Evolutionary conservation across 2,888 invertebrate genomes (phyloP).

Genomic region (Cantharis rustica): DNA sequence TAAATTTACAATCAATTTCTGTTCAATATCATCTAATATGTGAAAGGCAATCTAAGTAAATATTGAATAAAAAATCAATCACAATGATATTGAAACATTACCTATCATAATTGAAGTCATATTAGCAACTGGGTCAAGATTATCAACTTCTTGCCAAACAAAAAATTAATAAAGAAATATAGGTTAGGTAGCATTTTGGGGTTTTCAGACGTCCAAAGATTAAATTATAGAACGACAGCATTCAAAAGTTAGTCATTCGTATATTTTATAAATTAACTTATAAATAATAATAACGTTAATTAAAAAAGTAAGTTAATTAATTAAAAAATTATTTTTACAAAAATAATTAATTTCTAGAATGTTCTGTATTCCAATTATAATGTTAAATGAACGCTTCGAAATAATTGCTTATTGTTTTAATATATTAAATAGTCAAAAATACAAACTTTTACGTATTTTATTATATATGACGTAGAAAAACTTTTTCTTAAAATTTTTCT

Average conservation of each 20-base stretch:
- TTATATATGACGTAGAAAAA: background rate
- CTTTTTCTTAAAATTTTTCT: background rate
- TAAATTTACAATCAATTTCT: conserved; percentile 2
- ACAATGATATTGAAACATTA: conserved; percentile 25
- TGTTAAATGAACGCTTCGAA: background rate
- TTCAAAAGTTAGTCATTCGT: background rate
- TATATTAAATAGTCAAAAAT: background rate
- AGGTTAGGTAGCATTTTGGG: background rate
- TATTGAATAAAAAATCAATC: conserved; percentile 12
- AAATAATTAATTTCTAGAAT: background rate
- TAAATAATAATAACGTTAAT: background rate
- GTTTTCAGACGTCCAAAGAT: background rate
- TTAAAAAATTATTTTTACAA: background rate
- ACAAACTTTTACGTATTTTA: background rate
- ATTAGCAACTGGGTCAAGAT: conserved; percentile 34
- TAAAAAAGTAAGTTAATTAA: background rate
- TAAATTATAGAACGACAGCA: background rate
- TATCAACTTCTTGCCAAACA: conserved; percentile 25
- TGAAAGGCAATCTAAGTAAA: conserved; percentile 3
- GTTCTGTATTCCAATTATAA: background rate
- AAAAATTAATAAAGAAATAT: background rate
- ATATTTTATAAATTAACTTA: background rate
- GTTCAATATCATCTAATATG: conserved; percentile 2
- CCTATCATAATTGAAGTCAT: conserved; percentile 29
- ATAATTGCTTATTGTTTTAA: background rate